A percentile compares a stretch with the other conserved stretches of the same genome.
Evolutionary conservation across 2,888 invertebrate species (phyloP).

Genomic region (Tipula vernalis): DNA sequence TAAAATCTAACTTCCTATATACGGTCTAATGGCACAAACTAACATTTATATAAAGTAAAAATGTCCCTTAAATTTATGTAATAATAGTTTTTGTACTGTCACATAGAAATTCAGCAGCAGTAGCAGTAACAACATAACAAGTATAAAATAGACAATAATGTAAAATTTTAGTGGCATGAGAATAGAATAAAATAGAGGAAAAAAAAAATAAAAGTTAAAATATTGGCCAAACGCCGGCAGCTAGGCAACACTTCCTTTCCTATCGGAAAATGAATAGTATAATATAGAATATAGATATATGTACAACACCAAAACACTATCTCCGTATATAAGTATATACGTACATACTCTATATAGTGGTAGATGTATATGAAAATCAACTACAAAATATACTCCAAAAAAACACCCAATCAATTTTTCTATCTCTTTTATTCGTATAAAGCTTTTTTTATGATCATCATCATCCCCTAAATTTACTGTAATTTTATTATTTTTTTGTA

Average conservation of each 20-base stretch:
- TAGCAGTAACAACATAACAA: neutral
- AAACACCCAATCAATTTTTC: slow-evolving; percentile 4
- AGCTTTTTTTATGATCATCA: neutral
- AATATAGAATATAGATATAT: neutral
- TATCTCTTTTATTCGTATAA: neutral
- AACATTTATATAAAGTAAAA: neutral
- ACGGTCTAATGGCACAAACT: neutral
- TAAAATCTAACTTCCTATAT: neutral
- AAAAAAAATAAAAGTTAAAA: neutral
- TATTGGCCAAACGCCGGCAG: slow-evolving; percentile 17
- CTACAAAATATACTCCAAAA: slow-evolving; percentile 1
- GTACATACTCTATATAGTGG: neutral
- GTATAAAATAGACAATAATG: neutral
- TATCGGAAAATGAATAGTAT: neutral
- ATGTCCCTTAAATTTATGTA: neutral
- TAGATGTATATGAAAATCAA: neutral
- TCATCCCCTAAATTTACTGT: slow-evolving; percentile 4
- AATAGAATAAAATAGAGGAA: neutral
- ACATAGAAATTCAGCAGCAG: neutral
- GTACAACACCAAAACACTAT: neutral
- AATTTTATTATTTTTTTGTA: slow-evolving; percentile 4
- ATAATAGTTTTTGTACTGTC: neutral
- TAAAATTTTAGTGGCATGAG: neutral
- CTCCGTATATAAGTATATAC: neutral
- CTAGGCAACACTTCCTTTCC: slow-evolving; percentile 16